Evolutionary conservation across 1,140 invertebrate species (phyloP), one percentile per base, ranked within the genome.

Genomic region (Phymorhynchus buccinoides): DNA sequence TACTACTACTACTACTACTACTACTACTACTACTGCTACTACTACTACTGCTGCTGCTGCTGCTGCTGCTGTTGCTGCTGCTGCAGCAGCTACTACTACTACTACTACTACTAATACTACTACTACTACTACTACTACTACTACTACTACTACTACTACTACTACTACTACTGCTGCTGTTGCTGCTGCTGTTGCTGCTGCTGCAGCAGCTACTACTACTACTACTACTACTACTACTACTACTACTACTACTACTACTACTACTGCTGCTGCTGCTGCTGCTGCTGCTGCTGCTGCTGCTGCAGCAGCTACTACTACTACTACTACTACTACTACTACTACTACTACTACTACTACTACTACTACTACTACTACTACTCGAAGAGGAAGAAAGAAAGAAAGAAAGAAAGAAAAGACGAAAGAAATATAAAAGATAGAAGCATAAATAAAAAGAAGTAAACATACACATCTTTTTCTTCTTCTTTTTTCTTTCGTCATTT

Each of bases 171-270:
- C 56, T 30, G 30, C 56, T 66, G 30, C 56, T 66, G 30, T 30
- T 66, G 30, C 56, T 66, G 30, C 56, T 30, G 30, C 56, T 66
- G 30, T 66, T 66, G 30, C 56, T 66, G 30, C 56, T 66, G 30
- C 56, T 66, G 30, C 73, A 18, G 37, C 35, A 18, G 32, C 35
- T 77, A 37, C 85, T 73, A 71, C 80, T 56, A 48, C 56, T 62
- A 82, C 32, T 71, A 82, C 52, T 30, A 88, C 30, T 35, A 83
- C 42, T 27, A 18, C 79, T 82, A 86, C 84, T 32, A 87, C 77
- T 27, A 71, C 79, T 39, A 80, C 52, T 39, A 80, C 35, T 39
- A 80, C 52, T 39, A 44, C 42, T 39, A 80, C 79, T 48, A 44
- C 42, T 39, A 80, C 42, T 39, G 22, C 41, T 39, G 39, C 56